These are phyloP conservation scores for Leptoteleia sp. DNA, from an alignment of 1,140 invertebrate genomes.

Conservation along the genomic window DNA sequence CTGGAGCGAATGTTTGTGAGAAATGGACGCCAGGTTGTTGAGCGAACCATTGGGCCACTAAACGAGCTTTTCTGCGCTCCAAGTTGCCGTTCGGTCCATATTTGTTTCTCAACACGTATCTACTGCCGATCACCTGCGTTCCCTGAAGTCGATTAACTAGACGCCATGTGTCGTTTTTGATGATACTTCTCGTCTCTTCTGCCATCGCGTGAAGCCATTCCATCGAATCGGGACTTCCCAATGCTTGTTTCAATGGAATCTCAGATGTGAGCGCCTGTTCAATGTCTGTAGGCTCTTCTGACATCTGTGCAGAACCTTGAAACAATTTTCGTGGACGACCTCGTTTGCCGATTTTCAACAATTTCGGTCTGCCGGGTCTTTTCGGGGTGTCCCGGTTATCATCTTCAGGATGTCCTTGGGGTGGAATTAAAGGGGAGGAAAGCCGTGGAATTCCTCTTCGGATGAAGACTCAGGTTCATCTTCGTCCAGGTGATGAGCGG, in stretches of 20 bases:
- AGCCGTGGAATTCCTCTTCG: too few relatives aligned
- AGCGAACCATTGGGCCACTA: conserved; percentile 51
- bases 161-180: conserved; percentile 8
- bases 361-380: background rate
- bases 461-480: too few relatives aligned
- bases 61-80: conserved; percentile 38
- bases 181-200: background rate
- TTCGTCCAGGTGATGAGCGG: too few relatives aligned
- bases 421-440: too few relatives aligned
- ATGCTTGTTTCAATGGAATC: conserved; percentile 8
- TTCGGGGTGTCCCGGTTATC: too few relatives aligned
- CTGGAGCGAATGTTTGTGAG: conserved; percentile 49
- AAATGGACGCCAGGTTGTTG: conserved; percentile 52
- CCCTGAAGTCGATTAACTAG: background rate
- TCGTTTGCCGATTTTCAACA: background rate
- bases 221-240: background rate
- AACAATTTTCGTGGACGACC: background rate
- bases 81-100: conserved; percentile 31
- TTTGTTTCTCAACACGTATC: conserved; percentile 1
- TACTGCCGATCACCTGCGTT: background rate
- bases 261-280: background rate
- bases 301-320: background rate
- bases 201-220: conserved; percentile 6
- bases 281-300: background rate
- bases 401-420: too few relatives aligned